Conservation (phyloP, 2,888 invertebrate genomes). For the Empis livida region DNA sequence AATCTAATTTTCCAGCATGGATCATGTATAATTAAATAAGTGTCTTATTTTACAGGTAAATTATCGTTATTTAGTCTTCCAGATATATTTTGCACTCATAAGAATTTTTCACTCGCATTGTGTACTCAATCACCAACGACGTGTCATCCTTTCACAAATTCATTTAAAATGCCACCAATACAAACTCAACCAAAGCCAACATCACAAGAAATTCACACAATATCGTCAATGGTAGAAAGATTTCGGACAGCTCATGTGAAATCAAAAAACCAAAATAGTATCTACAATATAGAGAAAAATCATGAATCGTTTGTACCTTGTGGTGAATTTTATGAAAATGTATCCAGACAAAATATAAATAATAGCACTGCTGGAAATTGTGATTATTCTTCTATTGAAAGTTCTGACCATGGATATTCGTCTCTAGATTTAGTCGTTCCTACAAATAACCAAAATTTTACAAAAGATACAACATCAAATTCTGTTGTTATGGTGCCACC, state of each 20-base stretch:
- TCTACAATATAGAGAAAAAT: constrained; percentile 6
- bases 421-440: not conserved
- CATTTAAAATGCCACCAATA: too few species aligned
- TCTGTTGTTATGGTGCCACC: not conserved
- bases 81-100: too few species aligned
- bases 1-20: too few species aligned
- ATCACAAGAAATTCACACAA: constrained; percentile 11
- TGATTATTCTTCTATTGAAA: too few species aligned
- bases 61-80: too few species aligned
- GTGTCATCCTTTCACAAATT: too few species aligned
- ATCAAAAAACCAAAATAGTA: not conserved
- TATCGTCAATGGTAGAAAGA: constrained; percentile 13
- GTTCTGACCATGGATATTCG: not conserved
- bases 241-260: not conserved
- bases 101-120: too few species aligned
- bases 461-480: not conserved
- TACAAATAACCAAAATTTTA: not conserved
- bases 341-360: not conserved
- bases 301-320: constrained; percentile 13
- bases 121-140: too few species aligned
- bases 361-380: not conserved
- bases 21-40: too few species aligned
- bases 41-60: too few species aligned
- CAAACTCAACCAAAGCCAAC: constrained; percentile 1
- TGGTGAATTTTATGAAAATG: constrained; percentile 1